These are phyloP conservation scores for Himantopus leucocephalus DNA, from an alignment of 2,113 vertebrate genomes.

Conservation along the genomic window DNA sequence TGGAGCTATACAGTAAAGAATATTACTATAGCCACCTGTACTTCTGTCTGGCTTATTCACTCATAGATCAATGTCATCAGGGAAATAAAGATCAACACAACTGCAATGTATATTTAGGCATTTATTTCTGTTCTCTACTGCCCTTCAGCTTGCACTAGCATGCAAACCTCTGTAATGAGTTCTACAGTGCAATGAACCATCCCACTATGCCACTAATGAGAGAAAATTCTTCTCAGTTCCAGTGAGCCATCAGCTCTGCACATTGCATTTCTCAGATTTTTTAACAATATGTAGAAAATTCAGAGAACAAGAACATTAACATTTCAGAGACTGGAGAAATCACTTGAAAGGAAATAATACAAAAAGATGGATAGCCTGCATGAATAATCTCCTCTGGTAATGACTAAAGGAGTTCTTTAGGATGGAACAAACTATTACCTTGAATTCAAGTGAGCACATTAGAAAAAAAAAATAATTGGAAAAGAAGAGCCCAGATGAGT, in stretches of 20 bases:
- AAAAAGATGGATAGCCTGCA: neutral
- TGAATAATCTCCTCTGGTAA: neutral
- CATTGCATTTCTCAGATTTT: neutral
- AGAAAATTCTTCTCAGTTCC: neutral
- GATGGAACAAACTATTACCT: neutral
- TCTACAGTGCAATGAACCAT: neutral
- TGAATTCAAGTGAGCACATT: neutral
- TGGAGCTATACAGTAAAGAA: neutral
- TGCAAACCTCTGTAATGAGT: neutral
- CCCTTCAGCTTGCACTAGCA: neutral
- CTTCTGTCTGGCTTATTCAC: neutral
- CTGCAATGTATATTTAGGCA: neutral
- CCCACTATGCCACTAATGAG: neutral
- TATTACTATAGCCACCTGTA: neutral
- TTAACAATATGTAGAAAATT: neutral
- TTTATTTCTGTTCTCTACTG: neutral
- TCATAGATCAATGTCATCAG: neutral
- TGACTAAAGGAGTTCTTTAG: neutral
- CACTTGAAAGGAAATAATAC: neutral
- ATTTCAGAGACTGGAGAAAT: neutral
- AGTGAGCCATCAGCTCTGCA: neutral
- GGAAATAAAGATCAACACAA: neutral
- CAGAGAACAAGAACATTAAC: neutral
- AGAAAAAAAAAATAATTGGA: neutral
- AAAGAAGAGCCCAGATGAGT: neutral